Evolutionary conservation across 2,888 invertebrate species (phyloP).

Genomic region (Drosophila prolongata): DNA sequence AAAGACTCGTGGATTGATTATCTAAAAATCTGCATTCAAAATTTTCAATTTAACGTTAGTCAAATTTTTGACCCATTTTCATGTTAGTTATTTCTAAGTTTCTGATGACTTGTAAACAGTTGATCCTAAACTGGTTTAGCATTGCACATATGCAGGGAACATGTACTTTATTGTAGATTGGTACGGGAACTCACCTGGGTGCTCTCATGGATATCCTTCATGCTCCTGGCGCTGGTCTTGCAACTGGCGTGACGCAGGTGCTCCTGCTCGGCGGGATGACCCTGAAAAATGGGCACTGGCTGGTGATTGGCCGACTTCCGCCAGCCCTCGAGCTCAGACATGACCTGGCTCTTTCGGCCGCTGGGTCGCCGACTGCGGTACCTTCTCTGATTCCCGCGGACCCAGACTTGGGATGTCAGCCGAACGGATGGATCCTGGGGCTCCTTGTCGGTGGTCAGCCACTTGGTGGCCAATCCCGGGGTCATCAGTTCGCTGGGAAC

Average conservation of each 20-base stretch:
- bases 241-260: conserved; percentile 4
- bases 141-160: too few species aligned
- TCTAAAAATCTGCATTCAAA: too few species aligned
- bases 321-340: conserved; percentile 11
- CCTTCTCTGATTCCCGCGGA: not conserved
- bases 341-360: not conserved
- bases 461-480: conserved; percentile 8
- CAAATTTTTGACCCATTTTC: too few species aligned
- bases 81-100: too few species aligned
- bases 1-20: too few species aligned
- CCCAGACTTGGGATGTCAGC: not conserved
- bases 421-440: not conserved
- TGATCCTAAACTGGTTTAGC: too few species aligned
- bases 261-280: conserved; percentile 3
- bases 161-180: too few species aligned
- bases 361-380: not conserved
- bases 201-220: not conserved
- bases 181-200: not conserved
- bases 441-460: not conserved
- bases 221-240: conserved; percentile 6
- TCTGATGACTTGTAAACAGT: too few species aligned
- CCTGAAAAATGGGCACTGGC: conserved; percentile 9
- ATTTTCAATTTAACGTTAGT: too few species aligned
- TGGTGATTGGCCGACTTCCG: not conserved
- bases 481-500: conserved; percentile 9